Evolutionary conservation across 2,888 invertebrate genomes (phyloP).

Genomic region (Sarcophaga variegata): DNA sequence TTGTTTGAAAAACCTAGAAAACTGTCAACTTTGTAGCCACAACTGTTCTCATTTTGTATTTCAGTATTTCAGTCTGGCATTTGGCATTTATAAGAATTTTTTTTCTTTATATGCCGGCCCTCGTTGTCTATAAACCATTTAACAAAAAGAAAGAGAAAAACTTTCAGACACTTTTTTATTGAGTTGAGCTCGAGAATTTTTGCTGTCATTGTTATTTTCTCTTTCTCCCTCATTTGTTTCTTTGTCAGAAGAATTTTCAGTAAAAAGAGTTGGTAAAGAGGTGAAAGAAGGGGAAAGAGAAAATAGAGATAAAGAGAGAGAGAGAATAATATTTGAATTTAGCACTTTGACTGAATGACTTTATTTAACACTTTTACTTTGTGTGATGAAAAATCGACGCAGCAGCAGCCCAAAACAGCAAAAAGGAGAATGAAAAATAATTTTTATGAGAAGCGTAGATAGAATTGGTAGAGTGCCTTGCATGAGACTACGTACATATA

Average conservation of each 20-base stretch:
- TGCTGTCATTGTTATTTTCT: constrained; percentile 8
- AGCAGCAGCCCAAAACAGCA: constrained; percentile 11
- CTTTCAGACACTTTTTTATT: constrained; percentile 57
- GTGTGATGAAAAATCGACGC: constrained; percentile 48
- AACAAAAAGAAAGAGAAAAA: constrained; percentile 11
- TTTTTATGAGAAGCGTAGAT: neutral
- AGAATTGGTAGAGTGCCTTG: neutral
- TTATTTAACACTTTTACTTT: constrained; percentile 69
- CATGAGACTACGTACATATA: too few relatives aligned
- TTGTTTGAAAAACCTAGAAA: too few relatives aligned
- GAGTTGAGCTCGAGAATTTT: constrained; percentile 49
- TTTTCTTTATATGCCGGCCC: neutral
- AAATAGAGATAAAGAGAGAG: constrained; percentile 2
- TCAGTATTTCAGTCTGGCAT: too few relatives aligned
- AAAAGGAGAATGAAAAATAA: constrained; percentile 21
- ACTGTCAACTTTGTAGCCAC: too few relatives aligned
- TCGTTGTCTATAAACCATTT: neutral
- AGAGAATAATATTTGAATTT: constrained; percentile 54
- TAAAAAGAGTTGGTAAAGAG: neutral
- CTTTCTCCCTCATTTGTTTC: neutral
- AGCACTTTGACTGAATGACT: constrained; percentile 68
- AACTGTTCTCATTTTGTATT: too few relatives aligned
- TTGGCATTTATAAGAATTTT: too few relatives aligned
- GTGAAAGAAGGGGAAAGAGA: neutral
- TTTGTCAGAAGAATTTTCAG: neutral